Conservation (phyloP, 2,888 invertebrate genomes). For the Eupithecia tripunctaria region DNA sequence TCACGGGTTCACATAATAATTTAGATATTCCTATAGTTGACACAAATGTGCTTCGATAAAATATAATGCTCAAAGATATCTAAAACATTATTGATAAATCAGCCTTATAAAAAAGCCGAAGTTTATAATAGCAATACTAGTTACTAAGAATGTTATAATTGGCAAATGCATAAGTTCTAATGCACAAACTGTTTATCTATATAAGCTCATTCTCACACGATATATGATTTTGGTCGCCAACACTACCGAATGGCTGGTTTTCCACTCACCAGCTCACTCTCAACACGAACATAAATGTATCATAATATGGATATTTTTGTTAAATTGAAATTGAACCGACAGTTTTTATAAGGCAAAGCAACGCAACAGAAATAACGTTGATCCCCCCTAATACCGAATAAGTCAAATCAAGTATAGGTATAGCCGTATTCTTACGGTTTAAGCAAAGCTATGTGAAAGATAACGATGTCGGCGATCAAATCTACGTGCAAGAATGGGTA, state of each 20-base stretch:
- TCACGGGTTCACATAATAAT: conserved; percentile 38
- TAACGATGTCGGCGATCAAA: neutral
- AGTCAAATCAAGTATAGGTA: no score
- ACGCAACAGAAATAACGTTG: neutral
- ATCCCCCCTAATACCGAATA: no score
- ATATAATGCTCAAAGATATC: conserved; percentile 20
- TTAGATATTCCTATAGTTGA: conserved; percentile 26
- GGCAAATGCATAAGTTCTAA: neutral
- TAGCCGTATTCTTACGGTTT: neutral
- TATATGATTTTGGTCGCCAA: neutral
- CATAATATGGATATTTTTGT: neutral
- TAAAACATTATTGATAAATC: neutral
- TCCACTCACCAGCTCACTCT: no score
- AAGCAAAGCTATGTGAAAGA: neutral
- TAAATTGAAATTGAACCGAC: neutral
- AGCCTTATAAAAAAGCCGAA: conserved; percentile 4
- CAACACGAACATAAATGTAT: neutral
- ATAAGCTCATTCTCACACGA: neutral
- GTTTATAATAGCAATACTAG: conserved; percentile 5
- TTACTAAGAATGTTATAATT: neutral
- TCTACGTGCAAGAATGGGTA: conserved; percentile 1
- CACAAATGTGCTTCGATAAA: conserved; percentile 15
- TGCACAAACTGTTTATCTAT: neutral
- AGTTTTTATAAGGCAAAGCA: neutral
- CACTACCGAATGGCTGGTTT: neutral